phyloP scores from a whole-genome alignment of 30 jellyfish, hydroid and myxozoan genomes.

The Aurelia sp. region DNA sequence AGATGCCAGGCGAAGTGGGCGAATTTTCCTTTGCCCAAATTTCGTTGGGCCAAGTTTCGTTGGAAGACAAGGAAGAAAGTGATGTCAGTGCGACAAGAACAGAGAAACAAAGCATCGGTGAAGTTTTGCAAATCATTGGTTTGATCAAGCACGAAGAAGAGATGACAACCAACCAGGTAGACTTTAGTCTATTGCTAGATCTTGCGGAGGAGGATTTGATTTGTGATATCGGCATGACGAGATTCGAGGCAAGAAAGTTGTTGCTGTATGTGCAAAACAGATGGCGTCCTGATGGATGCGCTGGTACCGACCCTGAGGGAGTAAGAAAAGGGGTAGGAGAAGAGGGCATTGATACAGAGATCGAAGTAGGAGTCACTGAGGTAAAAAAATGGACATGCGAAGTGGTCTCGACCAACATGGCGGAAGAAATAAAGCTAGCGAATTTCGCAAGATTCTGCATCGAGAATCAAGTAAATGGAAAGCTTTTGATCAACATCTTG shows the following conservation, averaged over 20 bases:
- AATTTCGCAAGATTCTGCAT: constrained; percentile 42
- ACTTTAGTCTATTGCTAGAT: constrained; percentile 31
- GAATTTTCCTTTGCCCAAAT: too few species aligned
- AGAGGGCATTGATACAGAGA: neutral
- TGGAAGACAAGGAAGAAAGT: too few species aligned
- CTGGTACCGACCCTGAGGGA: too few species aligned
- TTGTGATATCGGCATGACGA: constrained; percentile 56
- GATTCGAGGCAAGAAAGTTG: constrained; percentile 64
- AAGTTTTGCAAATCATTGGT: neutral
- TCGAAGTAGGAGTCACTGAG: neutral
- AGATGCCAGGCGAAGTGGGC: too few species aligned
- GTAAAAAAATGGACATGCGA: constrained; percentile 46
- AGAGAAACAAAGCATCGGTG: neutral
- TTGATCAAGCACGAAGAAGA: neutral
- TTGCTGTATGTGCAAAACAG: constrained; percentile 28
- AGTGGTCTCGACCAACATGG: constrained; percentile 13
- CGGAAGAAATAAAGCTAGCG: constrained; percentile 24
- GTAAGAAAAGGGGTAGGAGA: neutral
- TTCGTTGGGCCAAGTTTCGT: too few species aligned
- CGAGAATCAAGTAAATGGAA: constrained; percentile 58
- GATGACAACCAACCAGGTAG: constrained; percentile 12
- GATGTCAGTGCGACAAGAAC: too few species aligned
- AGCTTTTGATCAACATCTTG: constrained; percentile 22
- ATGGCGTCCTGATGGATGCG: constrained; percentile 55
- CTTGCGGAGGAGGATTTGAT: constrained; percentile 37